Conservation (phyloP, 2,113 vertebrate species). For the Heptranchias perlo region DNA sequence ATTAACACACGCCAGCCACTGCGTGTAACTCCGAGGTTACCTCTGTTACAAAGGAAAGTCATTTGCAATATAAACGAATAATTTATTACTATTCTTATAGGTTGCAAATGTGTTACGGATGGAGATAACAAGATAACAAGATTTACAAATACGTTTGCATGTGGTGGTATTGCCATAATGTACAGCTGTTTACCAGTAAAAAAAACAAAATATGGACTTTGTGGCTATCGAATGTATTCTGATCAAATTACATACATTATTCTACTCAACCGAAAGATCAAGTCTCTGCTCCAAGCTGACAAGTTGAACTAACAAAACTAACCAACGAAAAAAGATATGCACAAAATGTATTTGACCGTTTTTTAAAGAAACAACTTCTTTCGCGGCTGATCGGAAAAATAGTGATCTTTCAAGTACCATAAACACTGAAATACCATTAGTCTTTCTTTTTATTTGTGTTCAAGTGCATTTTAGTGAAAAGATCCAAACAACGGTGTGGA, state of each 20-base stretch:
- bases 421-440: slow-evolving; percentile 45
- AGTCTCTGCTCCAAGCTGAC: background rate
- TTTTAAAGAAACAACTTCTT: background rate
- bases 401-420: slow-evolving; percentile 3
- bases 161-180: background rate
- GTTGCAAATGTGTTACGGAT: slow-evolving; percentile 19
- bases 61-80: slow-evolving; percentile 37
- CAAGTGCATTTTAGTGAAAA: slow-evolving; percentile 63
- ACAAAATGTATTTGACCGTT: background rate
- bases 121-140: background rate
- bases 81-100: slow-evolving; percentile 30
- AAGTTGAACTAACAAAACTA: background rate
- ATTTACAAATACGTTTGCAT: slow-evolving; percentile 16
- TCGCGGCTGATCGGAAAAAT: slow-evolving; percentile 17
- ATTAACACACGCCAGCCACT: slow-evolving; percentile 11
- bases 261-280: slow-evolving; percentile 7
- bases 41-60: slow-evolving; percentile 15
- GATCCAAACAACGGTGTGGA: slow-evolving; percentile 67
- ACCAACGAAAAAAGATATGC: background rate
- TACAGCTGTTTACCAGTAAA: background rate
- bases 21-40: background rate
- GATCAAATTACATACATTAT: background rate
- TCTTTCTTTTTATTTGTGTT: slow-evolving; percentile 51
- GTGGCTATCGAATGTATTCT: slow-evolving; percentile 25
- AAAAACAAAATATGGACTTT: background rate